phyloP scores from a whole-genome alignment of 2,888 invertebrate genomes.

The Cyrtodaria siliqua region DNA sequence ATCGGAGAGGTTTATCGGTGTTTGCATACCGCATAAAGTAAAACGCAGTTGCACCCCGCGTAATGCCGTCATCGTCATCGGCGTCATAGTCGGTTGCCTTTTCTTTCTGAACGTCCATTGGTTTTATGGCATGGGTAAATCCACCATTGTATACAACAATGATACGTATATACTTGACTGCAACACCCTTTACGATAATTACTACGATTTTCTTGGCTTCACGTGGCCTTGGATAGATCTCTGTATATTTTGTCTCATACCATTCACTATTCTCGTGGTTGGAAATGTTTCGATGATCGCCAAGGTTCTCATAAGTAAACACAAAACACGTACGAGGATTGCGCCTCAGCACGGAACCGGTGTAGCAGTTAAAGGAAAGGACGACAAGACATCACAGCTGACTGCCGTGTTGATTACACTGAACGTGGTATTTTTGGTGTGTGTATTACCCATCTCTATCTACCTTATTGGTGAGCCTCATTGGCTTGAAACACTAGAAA shows the following conservation, averaged over 20 bases:
- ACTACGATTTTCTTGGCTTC: constrained; percentile 52
- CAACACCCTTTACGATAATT: constrained; percentile 33
- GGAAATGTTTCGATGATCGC: constrained; percentile 75
- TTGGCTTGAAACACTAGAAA: constrained; percentile 33
- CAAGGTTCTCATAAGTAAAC: constrained; percentile 57
- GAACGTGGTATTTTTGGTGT: constrained; percentile 70
- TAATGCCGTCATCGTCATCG: constrained; percentile 51
- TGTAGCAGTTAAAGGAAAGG: too few relatives aligned
- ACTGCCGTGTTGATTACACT: constrained; percentile 69
- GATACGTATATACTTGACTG: constrained; percentile 36
- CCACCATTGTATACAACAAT: neutral
- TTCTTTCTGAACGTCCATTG: constrained; percentile 71
- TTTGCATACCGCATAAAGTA: constrained; percentile 74
- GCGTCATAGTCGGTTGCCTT: constrained; percentile 52
- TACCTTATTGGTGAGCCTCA: constrained; percentile 65
- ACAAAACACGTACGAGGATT: constrained; percentile 33
- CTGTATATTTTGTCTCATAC: constrained; percentile 72
- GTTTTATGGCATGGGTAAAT: constrained; percentile 64
- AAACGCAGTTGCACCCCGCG: constrained; percentile 65
- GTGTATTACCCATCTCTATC: constrained; percentile 71
- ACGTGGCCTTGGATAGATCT: constrained; percentile 81
- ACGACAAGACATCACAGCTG: constrained; percentile 65
- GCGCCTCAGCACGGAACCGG: neutral
- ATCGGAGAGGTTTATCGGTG: constrained; percentile 76
- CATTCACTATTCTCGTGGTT: constrained; percentile 71